Base-by-base conservation (phyloP, 2,888 invertebrate species). In the Andrena hattorfiana region DNA sequence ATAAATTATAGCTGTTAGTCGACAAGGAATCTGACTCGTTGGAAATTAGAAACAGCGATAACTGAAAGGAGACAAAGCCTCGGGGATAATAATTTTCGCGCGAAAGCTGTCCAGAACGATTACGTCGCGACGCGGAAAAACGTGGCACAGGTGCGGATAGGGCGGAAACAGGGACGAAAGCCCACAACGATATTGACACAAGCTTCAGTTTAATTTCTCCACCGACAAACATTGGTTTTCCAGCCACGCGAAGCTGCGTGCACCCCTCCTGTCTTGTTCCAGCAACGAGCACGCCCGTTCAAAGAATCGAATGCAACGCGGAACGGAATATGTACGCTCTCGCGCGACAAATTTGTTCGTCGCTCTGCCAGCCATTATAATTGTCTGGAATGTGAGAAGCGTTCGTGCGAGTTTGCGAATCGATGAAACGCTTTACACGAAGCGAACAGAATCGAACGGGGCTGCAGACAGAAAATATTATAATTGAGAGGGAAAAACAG, bases 161-260 rank as follows among this genome's bases (percentile, higher is more conserved):
- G n/a, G 42, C 64, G 68, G 86, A 80, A 88, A 88, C 88, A 89
- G 89, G 87, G 89, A 89, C 86, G 89, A 91, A 92, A 92, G 92
- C 92, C 90, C 92, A 90, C 90, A 86, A 83, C 87, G 91, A 89
- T 93, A 92, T 93, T 93, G 93, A 93, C 93, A 92, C 90, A 92
- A 93, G 92, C 92, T 91, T 90, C 92, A 89, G 92, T 93, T 92
- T 93, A 93, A 93, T 93, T 93, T 92, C 92, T 92, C 92, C 90
- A 85, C 90, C 83, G 91, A 90, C 90, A 92, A 92, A 93, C 91
- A 92, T 90, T 91, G 91, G 88, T 91, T 92, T 92, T 91, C 89
- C 92, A 90, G 90, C 88, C 87, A 85, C 78, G 82, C 78, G 84
- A 77, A 88, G 72, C 73, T 66, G 77, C 77, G 63, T 79, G 64